Base-by-base conservation (phyloP, 2,797 vertebrate species). In the Darevskia mixta region DNA sequence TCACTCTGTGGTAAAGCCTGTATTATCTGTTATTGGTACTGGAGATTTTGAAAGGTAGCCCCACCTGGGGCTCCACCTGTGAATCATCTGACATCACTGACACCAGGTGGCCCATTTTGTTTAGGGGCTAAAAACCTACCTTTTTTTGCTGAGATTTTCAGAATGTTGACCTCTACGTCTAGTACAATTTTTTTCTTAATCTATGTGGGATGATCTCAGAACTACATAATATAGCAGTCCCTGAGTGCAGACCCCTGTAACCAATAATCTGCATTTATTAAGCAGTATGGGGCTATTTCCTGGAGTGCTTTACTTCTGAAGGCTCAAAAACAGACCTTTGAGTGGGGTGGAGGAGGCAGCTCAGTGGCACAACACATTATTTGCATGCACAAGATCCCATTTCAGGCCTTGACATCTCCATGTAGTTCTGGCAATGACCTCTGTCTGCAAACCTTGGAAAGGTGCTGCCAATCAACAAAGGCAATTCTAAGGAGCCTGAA, bases 1-100 rank as follows among this genome's bases (percentile, higher is more conserved):
- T 72, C 87, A 25, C 69, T 85, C 49, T 71, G 88, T 91, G 49
- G 85, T 91, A 38, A 91, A 67, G 71, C 7, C 85, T 78, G 3
- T 61, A 49, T 86, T 1, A 0, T 38, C 58, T 82, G n/a, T 73
- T 80, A 20, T 27, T 0, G 1, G 71, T 85, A 4, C 7, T 17
- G 20, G 71, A 75, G n/a, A 8, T 0, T 73, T 67, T 75, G 43
- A 45, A 82, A 90, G 88, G 66, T 1, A 89, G 82, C 90, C 90
- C 13, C 49, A 55, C 13, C 49, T 55, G 49, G 49, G 49, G 6
- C 17, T 23, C 61, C 6, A 64, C 61, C 61, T 18, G 61, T 64
- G 17, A 64, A 64, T 64, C 61, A 23, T 23, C 61, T 6, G 5
- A 23, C 58, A 18, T 61, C 58, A 61, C 5, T 61, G 18, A 61